Evolutionary conservation across 1,140 invertebrate species (phyloP).

Genomic region (Cherax destructor): DNA sequence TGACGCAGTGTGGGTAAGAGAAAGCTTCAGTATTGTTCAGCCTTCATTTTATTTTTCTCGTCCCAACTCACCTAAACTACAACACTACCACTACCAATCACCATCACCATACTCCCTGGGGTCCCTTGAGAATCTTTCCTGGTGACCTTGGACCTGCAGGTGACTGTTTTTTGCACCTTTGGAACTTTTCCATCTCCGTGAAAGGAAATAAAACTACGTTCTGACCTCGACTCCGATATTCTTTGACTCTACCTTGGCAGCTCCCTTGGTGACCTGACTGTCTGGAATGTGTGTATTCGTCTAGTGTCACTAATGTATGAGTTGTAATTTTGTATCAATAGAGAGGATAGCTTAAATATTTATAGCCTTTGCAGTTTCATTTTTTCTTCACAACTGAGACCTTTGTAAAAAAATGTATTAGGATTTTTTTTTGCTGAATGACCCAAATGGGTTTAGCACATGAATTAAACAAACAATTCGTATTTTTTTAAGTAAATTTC

Average conservation of each 20-base stretch:
- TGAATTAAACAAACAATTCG: too few species aligned
- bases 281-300: slow-evolving; percentile 7
- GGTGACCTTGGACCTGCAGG: slow-evolving; percentile 21
- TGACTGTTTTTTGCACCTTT: slow-evolving; percentile 22
- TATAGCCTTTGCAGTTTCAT: too few species aligned
- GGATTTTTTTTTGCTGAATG: too few species aligned
- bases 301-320: background rate
- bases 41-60: background rate
- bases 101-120: background rate
- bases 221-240: slow-evolving; percentile 20
- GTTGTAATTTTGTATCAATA: background rate
- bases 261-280: slow-evolving; percentile 7
- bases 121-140: background rate
- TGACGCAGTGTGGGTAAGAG: slow-evolving; percentile 49
- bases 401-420: too few species aligned
- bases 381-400: too few species aligned
- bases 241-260: slow-evolving; percentile 7
- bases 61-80: background rate
- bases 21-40: slow-evolving; percentile 24
- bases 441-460: too few species aligned
- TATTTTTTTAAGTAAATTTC: too few species aligned
- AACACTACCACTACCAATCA: background rate
- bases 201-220: background rate
- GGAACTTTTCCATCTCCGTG: slow-evolving; percentile 11
- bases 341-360: too few species aligned